Conservation (phyloP, 2,797 vertebrate genomes). For the Trachurus trachurus region DNA sequence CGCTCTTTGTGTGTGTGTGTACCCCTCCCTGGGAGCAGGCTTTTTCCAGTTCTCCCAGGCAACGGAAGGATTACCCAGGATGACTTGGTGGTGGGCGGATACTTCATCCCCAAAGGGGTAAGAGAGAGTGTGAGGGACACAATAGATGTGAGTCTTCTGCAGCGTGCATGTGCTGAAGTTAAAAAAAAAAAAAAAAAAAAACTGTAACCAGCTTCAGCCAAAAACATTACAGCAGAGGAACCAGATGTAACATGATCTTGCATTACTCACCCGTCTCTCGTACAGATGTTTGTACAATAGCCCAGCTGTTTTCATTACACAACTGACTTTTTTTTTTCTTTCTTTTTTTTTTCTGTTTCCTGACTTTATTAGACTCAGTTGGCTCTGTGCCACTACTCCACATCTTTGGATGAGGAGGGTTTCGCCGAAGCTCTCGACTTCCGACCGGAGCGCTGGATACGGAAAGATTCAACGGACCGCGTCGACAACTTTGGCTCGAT, state of each 20-base stretch:
- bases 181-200: constrained; percentile 43
- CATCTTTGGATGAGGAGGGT: constrained; percentile 90
- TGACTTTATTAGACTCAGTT: constrained; percentile 88
- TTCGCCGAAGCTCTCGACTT: constrained; percentile 88
- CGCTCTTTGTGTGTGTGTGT: constrained; percentile 54
- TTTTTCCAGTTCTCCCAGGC: constrained; percentile 95
- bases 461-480: constrained; percentile 87
- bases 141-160: constrained; percentile 16
- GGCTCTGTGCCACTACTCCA: constrained; percentile 94
- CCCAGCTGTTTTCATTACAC: constrained; percentile 59
- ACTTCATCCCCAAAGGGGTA: constrained; percentile 96
- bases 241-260: constrained; percentile 64
- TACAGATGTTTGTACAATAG: constrained; percentile 40
- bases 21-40: constrained; percentile 81
- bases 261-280: constrained; percentile 64
- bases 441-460: constrained; percentile 91
- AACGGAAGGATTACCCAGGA: constrained; percentile 94
- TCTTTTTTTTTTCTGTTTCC: constrained; percentile 3
- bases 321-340: constrained; percentile 22
- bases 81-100: constrained; percentile 92
- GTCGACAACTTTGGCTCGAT: constrained; percentile 95
- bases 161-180: constrained; percentile 40
- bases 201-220: constrained; percentile 29
- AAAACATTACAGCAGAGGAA: constrained; percentile 60
- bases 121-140: constrained; percentile 58